Base-by-base conservation (phyloP, 2,888 invertebrate species). In the Biston stratarius region DNA sequence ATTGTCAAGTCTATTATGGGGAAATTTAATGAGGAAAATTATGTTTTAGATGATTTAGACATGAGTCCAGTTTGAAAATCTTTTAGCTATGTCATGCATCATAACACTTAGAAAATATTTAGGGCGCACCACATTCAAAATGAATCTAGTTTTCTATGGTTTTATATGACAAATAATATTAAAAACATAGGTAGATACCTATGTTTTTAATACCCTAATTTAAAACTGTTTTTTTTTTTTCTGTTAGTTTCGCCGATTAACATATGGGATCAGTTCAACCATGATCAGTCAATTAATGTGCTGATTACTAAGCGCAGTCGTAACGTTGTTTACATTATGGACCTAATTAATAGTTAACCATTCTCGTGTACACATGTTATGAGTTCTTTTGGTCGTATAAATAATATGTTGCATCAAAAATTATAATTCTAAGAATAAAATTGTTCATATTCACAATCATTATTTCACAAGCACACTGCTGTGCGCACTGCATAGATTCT, bases 251-350 rank as follows among this genome's bases (percentile, higher is more conserved):
- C 57, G 52, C 42, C 52, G 53, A 47, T 47, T 53, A 45, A 36
- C 63, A 56, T 24, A 42, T 51, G 51, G 33, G 51, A 57, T 51
- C 34, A 53, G 38, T 47, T 64, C 64, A 11, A 55, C 15, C 12
- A 15, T 34, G 47, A 59, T 60, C 42, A 55, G 48, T 40, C 42
- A 59, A 59, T 60, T 58, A 59, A 64, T 64, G 59, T 40, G 52
- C 53, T 59, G 58, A 59, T 58, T 64, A 59, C 14, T 48, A 49
- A 53, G 15, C 15, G 53, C n/a, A 38, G 49, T 51, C 55, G 49
- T 65, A 61, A 61, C 45, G 45, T 56, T 56, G 61, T 61, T 65
- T 60, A 65, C 55, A 61, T 61, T 61, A 12, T 48, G 55, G 42
- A 44, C 49, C 6, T 64, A 59, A 60, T 64, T 58, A 48, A 38